Base-by-base conservation (phyloP, 1,140 invertebrate species). In the Araneus ventricosus region DNA sequence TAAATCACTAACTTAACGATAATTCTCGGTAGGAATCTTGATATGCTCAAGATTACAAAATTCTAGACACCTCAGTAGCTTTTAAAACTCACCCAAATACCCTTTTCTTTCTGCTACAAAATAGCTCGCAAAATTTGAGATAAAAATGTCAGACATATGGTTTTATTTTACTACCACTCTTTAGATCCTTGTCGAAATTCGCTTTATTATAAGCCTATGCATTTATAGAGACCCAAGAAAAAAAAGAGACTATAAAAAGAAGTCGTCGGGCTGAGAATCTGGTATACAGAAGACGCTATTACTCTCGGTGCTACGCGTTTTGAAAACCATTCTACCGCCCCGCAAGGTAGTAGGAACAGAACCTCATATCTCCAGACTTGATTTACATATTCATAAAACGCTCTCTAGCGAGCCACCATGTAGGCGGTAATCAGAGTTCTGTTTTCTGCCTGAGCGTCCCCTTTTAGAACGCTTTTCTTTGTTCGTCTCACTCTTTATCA, bases 331-430 rank as follows among this genome's bases (percentile, higher is more conserved):
- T 75, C 34, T 75, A 30, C 17, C 34, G 20, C 20, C 30, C 30
- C 20, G 5, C 27, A 75, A 34, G 70, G 10, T 75, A 30, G 70
- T 52, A 52, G 45, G 45, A 52, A 75, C 30, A 75, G 34, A 75
- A 7, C 45, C 70, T 75, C 70, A 75, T 75, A 37, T 75, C 8
- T 6, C 30, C 34, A 30, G 34, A 75, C 34, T 34, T 34, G 70
- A 75, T 75, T 75, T 75, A 75, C 70, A 75, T 75, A 75, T 75
- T 75, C 70, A 75, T 75, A 75, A 75, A 34, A 75, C 34, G 70
- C 30, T 75, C 30, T 37, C 70, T 34, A 3, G 70, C 24, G 3
- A 63, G 24, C n/a, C 59, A 14, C 59, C n/a, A 24, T 63, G 59
- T 63, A 7, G 70, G 17, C 17, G 70, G 70, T 75, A 75, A 75